Evolutionary conservation across 2,797 vertebrate species (phyloP).

Genomic region (Dendrocincla tyrannina): DNA sequence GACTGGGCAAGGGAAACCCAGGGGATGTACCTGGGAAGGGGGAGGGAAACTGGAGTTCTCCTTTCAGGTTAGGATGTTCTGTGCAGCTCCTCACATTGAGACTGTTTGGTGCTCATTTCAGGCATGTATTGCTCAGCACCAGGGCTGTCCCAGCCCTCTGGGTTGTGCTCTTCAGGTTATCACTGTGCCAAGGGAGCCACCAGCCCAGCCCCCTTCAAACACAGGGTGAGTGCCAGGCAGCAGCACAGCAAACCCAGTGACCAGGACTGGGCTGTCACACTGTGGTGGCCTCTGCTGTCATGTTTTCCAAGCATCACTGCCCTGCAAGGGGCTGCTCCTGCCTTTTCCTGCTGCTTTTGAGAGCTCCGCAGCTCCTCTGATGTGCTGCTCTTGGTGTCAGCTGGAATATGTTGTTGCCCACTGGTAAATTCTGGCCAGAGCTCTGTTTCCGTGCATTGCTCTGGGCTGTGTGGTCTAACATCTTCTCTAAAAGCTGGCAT

Average conservation of each 20-base stretch:
- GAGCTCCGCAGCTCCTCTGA: background rate
- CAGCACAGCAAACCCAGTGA: background rate
- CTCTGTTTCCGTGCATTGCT: rapidly evolving
- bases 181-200: conserved; percentile 84
- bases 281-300: background rate
- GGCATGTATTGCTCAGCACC: conserved; percentile 87
- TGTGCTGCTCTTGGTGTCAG: background rate
- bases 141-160: conserved; percentile 83
- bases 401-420: background rate
- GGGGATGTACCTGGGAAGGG: background rate
- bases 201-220: conserved; percentile 80
- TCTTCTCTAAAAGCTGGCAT: background rate
- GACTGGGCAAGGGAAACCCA: background rate
- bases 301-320: background rate
- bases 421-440: background rate
- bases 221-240: conserved; percentile 72
- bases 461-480: background rate
- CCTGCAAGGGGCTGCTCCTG: background rate
- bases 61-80: background rate
- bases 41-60: background rate
- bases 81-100: background rate
- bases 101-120: conserved; percentile 23
- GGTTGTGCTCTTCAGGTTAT: conserved; percentile 84
- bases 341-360: background rate
- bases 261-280: background rate